These are phyloP conservation scores for Maccullochella peelii DNA, from an alignment of 2,113 vertebrate genomes.

Conservation along the genomic window DNA sequence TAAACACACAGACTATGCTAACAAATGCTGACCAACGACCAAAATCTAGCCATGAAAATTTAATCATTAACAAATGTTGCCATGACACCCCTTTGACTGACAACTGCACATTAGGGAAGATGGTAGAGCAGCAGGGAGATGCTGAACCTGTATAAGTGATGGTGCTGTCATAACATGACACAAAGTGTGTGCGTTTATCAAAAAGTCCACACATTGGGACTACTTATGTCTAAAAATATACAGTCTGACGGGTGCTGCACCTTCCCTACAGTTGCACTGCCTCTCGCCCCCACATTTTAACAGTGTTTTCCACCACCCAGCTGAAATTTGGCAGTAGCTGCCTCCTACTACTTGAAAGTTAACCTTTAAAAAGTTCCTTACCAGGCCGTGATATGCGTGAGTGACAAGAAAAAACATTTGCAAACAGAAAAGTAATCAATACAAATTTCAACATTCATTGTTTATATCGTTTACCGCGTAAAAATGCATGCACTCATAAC, in stretches of 20 bases:
- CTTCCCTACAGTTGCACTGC: not conserved
- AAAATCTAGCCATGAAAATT: not conserved
- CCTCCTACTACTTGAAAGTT: not conserved
- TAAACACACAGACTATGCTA: not conserved
- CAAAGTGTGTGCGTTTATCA: not conserved
- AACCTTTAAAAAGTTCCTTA: not conserved
- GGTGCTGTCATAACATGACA: not conserved
- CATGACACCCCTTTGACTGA: not conserved
- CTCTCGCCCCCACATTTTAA: conserved; percentile 2
- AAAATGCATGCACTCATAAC: not conserved
- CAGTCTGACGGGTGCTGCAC: not conserved
- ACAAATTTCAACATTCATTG: not conserved
- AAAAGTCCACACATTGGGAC: not conserved
- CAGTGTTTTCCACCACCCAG: not conserved
- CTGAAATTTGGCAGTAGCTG: not conserved
- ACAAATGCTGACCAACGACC: not conserved
- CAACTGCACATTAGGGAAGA: not conserved
- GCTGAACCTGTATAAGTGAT: not conserved
- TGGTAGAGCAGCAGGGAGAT: not conserved
- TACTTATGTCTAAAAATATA: not conserved
- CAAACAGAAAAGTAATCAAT: not conserved
- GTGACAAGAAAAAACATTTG: not conserved
- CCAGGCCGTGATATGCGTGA: not conserved
- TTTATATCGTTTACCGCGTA: not conserved
- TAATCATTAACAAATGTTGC: not conserved